Base-by-base conservation (phyloP, 2,888 invertebrate species). In the Phoronis australis region DNA sequence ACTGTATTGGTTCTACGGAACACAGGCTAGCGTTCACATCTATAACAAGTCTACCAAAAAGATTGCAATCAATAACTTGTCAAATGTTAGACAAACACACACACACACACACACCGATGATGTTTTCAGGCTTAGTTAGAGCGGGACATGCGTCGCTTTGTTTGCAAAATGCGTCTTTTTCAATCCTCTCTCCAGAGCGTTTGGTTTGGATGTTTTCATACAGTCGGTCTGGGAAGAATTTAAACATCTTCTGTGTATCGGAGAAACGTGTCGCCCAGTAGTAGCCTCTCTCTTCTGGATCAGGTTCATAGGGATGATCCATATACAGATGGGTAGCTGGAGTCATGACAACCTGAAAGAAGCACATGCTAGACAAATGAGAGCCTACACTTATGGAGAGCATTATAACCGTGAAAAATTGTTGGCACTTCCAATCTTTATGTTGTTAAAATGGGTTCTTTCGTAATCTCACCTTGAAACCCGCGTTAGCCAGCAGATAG, bases 251-350 rank as follows among this genome's bases (percentile, higher is more conserved):
- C 46, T 47, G 50, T 2, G 59, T 53, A 48, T 64, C 57, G 21
- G 53, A 60, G 54, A 52, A 57, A 3, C 66, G 50, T 1, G 68
- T 59, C 12, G 64, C 66, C 68, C 68, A 68, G 53, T 62, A 62
- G 37, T 54, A 59, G 1, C 68, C 68, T 31, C 60, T 50, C 48
- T 68, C 68, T 45, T 62, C 62, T 4, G 61, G 61, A 45, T 64
- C 62, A 1, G 67, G 66, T 45, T 68, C 68, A 26, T 61, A 50
- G 1, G 66, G 65, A 48, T 65, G 66, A 53, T 68, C 68, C 39
- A 65, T 58, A 51, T 68, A 68, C 18, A 66, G 56, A 44, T 58
- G 58, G 22, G 59, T 59, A 6, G 60, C 65, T 15, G 62, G 64
- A 3, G 61, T 44, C 45, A 68, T 43, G 4, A 66, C 52, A 12